phyloP scores from a whole-genome alignment of 2,888 invertebrate genomes.

The Ophion costatus region DNA sequence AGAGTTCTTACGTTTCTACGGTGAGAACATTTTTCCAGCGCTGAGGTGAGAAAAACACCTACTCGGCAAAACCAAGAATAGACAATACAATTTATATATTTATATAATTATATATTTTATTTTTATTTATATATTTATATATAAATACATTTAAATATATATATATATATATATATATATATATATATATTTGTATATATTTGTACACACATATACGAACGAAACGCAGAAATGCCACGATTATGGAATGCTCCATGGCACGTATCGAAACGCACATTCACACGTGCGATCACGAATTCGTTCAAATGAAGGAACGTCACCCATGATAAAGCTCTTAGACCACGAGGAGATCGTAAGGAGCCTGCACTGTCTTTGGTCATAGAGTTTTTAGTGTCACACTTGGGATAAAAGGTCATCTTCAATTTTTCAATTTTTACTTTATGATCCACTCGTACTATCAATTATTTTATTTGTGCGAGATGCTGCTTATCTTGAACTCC shows the following conservation, averaged over 20 bases:
- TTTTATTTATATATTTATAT: no score
- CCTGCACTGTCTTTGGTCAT: not conserved
- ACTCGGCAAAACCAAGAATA: not conserved
- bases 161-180: not conserved
- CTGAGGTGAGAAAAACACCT: not conserved
- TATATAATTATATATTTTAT: not conserved
- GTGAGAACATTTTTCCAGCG: not conserved
- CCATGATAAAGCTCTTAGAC: not conserved
- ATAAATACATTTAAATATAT: not conserved
- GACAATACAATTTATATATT: not conserved
- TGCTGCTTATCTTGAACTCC: no score
- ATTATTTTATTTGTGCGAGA: no score
- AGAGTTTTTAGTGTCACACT: not conserved
- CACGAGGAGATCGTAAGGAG: not conserved
- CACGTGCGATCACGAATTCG: not conserved
- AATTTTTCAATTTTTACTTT: no score
- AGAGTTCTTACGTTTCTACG: conserved; percentile 24
- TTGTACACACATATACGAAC: not conserved
- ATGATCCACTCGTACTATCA: no score
- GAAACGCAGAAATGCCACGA: not conserved
- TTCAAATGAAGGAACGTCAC: not conserved
- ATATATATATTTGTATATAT: not conserved
- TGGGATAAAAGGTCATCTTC: no score
- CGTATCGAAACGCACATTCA: conserved; percentile 15
- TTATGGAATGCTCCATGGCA: not conserved